phyloP scores from a whole-genome alignment of 2,888 invertebrate species.

The Andrena praecox region DNA sequence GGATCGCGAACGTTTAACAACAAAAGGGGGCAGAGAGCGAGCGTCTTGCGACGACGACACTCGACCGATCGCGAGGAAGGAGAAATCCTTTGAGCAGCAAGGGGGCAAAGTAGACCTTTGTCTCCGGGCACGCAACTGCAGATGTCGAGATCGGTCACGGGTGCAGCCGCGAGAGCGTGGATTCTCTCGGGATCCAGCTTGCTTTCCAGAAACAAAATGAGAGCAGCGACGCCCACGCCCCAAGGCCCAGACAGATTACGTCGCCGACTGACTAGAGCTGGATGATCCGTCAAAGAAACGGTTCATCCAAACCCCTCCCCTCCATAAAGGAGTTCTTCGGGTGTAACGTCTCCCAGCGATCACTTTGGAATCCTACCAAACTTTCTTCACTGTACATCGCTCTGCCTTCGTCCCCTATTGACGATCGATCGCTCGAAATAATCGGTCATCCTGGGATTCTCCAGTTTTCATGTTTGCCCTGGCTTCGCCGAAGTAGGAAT shows the following conservation, averaged over 20 bases:
- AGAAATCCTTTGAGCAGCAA: slow-evolving; percentile 15
- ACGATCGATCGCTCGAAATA: slow-evolving; percentile 42
- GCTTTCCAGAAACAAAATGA: slow-evolving; percentile 68
- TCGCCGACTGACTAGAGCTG: slow-evolving; percentile 72
- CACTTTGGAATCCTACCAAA: slow-evolving; percentile 72
- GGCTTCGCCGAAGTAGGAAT: background rate
- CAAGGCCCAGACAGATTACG: slow-evolving; percentile 76
- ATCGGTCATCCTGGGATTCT: slow-evolving; percentile 18
- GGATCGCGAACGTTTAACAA: slow-evolving; percentile 1
- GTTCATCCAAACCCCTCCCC: slow-evolving; percentile 53
- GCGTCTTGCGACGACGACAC: slow-evolving; percentile 3
- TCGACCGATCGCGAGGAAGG: slow-evolving; percentile 31
- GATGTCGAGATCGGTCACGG: slow-evolving; percentile 22
- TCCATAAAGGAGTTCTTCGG: slow-evolving; percentile 63
- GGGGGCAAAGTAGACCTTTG: slow-evolving; percentile 26
- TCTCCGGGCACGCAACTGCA: slow-evolving; percentile 18
- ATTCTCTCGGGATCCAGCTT: slow-evolving; percentile 58
- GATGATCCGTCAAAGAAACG: slow-evolving; percentile 78
- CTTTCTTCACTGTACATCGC: slow-evolving; percentile 46
- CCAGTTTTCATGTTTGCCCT: background rate
- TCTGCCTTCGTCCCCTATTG: slow-evolving; percentile 30
- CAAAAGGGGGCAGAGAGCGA: slow-evolving; percentile 10
- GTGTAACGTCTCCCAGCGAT: slow-evolving; percentile 56
- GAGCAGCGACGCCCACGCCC: slow-evolving; percentile 72
- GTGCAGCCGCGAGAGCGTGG: slow-evolving; percentile 29